A percentile compares a stretch with the other conserved stretches of the same genome.
Evolutionary conservation across 2,113 vertebrate genomes (phyloP).

Genomic region (Ailurus styani): DNA sequence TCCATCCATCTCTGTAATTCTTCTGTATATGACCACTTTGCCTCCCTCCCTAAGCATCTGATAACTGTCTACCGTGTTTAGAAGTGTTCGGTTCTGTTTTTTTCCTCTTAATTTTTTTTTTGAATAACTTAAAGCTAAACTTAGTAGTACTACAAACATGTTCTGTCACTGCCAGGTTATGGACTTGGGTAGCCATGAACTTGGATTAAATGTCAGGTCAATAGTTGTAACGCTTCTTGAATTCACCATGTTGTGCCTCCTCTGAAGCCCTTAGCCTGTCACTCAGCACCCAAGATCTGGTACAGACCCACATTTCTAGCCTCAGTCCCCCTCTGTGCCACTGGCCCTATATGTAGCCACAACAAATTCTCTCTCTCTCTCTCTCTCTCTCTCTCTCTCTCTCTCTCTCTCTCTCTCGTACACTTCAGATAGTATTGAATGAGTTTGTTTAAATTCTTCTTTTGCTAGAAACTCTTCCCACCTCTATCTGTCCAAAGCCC

Average conservation of each 20-base stretch:
- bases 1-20: not conserved
- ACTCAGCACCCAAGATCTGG: not conserved
- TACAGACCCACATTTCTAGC: not conserved
- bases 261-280: not conserved
- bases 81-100: not conserved
- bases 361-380: not conserved
- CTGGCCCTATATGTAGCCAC: not conserved
- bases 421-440: not conserved
- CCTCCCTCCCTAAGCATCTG: not conserved
- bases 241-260: not conserved
- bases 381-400: not conserved
- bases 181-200: not conserved
- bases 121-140: not conserved
- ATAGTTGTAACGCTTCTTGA: not conserved
- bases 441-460: not conserved
- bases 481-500: not conserved
- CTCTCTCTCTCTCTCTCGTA: not conserved
- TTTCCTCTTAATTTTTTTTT: not conserved
- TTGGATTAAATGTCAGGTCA: not conserved
- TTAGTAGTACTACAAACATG: not conserved
- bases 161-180: not conserved
- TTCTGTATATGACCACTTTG: not conserved
- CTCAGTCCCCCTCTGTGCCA: not conserved
- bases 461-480: not conserved
- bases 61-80: not conserved